Conservation (phyloP, 1,140 invertebrate species). For the Asobara japonica region DNA sequence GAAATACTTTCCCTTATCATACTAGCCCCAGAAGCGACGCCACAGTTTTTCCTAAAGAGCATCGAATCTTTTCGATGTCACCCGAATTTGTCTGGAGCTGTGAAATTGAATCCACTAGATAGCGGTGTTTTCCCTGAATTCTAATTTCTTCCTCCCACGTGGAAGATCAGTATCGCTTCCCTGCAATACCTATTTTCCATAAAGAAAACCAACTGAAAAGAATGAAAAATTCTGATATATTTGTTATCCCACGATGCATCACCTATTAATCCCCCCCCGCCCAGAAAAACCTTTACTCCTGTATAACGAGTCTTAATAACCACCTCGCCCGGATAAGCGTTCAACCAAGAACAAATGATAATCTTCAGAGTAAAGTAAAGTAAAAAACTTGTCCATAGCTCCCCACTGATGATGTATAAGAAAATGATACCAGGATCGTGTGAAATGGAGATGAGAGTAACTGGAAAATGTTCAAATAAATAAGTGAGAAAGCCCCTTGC, state of each 20-base stretch:
- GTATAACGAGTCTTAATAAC: conserved; percentile 10
- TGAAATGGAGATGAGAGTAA: conserved; percentile 8
- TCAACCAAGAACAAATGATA: neutral
- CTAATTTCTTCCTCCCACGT: no score
- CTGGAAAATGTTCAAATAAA: neutral
- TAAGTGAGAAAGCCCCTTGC: neutral
- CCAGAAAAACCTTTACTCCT: neutral
- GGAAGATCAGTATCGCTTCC: no score
- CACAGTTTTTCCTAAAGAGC: no score
- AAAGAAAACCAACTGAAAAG: no score
- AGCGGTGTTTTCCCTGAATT: no score
- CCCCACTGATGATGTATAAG: neutral
- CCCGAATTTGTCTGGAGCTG: no score
- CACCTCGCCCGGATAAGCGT: neutral
- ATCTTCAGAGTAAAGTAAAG: neutral
- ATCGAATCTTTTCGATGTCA: no score
- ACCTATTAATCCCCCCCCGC: neutral
- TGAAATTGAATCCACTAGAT: no score
- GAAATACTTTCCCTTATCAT: no score
- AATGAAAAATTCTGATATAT: neutral
- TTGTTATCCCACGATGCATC: neutral
- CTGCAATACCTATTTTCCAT: no score
- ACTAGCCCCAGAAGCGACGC: no score
- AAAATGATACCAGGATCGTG: neutral
- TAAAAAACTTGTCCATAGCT: neutral